Evolutionary conservation across 2,113 vertebrate species (phyloP).

Genomic region (Tachysurus vachellii): DNA sequence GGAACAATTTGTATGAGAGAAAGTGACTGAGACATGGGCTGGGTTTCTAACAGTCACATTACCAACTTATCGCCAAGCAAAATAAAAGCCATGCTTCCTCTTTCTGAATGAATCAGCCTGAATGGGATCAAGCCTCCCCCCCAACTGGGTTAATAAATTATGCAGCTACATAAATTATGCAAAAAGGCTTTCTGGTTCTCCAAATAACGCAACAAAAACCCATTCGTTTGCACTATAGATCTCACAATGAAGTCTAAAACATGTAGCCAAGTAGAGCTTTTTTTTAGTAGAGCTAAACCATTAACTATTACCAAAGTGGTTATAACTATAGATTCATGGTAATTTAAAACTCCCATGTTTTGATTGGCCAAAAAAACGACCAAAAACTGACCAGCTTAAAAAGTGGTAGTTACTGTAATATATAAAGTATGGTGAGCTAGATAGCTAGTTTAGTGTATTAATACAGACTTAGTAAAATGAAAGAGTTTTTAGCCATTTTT

Average conservation of each 20-base stretch:
- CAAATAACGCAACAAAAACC: neutral
- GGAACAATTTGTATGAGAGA: neutral
- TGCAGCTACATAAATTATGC: neutral
- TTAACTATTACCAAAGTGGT: neutral
- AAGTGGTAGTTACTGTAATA: neutral
- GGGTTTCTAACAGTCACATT: neutral
- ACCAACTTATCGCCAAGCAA: neutral
- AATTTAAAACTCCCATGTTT: neutral
- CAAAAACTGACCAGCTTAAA: neutral
- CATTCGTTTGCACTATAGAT: neutral
- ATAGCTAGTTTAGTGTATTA: neutral
- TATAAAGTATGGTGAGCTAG: neutral
- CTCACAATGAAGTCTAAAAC: neutral
- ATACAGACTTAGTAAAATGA: neutral
- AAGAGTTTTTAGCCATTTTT: neutral
- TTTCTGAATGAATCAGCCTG: neutral
- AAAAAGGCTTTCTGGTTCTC: neutral
- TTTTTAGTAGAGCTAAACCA: neutral
- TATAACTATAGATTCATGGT: neutral
- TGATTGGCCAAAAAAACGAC: too few relatives aligned
- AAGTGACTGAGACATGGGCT: neutral
- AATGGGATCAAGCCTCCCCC: neutral
- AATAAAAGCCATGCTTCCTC: neutral
- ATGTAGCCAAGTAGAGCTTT: neutral
- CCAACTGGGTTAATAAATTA: neutral